phyloP scores from a whole-genome alignment of 1,140 invertebrate genomes.

The Aphis craccivora region DNA sequence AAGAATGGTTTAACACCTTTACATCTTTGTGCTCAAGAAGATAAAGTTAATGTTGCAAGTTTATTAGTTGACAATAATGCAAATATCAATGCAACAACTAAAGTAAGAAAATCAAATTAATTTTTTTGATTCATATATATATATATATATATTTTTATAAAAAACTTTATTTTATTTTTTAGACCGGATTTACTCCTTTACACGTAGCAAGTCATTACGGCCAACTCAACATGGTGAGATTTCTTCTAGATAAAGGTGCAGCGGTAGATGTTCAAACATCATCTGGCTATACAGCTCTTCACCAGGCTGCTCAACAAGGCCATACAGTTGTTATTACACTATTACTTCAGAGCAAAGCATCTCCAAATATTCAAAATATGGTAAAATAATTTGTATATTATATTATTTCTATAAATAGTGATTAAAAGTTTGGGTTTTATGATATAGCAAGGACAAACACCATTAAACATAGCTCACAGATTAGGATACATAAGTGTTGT shows the following conservation, averaged over 20 bases:
- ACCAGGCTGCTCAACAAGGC: conserved; percentile 98
- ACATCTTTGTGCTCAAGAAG: conserved; percentile 92
- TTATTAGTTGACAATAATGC: conserved; percentile 84
- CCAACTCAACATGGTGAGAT: conserved; percentile 92
- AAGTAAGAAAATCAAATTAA: conserved; percentile 66
- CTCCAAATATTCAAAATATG: conserved; percentile 91
- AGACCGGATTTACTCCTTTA: conserved; percentile 94
- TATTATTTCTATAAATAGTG: not conserved
- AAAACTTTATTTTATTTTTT: conserved; percentile 43
- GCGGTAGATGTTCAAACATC: conserved; percentile 75
- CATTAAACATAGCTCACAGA: conserved; percentile 93
- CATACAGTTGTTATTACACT: conserved; percentile 94
- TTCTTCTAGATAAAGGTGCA: conserved; percentile 84
- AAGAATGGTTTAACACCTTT: conserved; percentile 88
- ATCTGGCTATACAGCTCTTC: conserved; percentile 95
- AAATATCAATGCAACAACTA: conserved; percentile 81
- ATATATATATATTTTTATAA: not conserved
- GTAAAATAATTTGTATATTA: conserved; percentile 70
- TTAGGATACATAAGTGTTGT: conserved; percentile 98
- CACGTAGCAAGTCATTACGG: conserved; percentile 98
- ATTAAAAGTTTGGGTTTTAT: conserved; percentile 50
- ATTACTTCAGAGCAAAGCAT: conserved; percentile 91
- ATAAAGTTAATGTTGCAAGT: conserved; percentile 85
- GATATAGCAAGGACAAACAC: conserved; percentile 92
- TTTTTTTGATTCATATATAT: not conserved